Percentiles rank a stretch among this genome's conserved stretches.
Evolutionary conservation across 2,113 vertebrate genomes (phyloP).

Genomic region (Leucosticte australis): DNA sequence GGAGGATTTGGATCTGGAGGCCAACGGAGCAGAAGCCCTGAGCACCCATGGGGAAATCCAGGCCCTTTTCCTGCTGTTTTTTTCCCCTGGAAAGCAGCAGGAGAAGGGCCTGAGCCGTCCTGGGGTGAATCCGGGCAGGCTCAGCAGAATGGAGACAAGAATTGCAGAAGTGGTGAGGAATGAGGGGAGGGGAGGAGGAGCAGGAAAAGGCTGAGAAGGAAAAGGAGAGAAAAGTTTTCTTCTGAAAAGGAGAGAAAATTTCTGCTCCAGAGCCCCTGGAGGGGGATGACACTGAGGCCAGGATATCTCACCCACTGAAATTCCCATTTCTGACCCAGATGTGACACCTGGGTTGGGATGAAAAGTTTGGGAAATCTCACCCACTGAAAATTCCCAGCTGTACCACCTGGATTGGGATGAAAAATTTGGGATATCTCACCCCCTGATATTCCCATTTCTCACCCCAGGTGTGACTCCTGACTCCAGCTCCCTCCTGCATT

Average conservation of each 20-base stretch:
- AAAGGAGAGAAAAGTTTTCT: neutral
- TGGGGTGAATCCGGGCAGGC: neutral
- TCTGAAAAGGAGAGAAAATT: neutral
- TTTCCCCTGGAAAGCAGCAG: neutral
- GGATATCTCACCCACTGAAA: neutral
- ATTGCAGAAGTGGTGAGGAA: neutral
- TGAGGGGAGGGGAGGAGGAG: neutral
- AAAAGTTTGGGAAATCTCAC: too few species aligned
- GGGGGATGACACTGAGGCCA: neutral
- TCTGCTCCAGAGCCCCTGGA: neutral
- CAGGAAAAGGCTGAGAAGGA: neutral
- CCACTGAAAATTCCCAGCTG: neutral
- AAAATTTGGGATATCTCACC: too few species aligned
- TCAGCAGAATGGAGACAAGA: neutral
- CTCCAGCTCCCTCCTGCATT: neutral
- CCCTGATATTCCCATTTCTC: neutral
- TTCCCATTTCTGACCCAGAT: neutral
- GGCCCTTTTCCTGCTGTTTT: neutral
- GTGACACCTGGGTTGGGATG: too few species aligned
- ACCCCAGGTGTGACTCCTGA: neutral
- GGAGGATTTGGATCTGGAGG: neutral
- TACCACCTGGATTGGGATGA: neutral
- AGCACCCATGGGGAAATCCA: neutral
- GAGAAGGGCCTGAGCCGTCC: neutral
- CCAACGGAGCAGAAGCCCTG: conserved; percentile 22